Evolutionary conservation across 2,113 vertebrate species (phyloP).

Genomic region (Oreocharis arfaki): DNA sequence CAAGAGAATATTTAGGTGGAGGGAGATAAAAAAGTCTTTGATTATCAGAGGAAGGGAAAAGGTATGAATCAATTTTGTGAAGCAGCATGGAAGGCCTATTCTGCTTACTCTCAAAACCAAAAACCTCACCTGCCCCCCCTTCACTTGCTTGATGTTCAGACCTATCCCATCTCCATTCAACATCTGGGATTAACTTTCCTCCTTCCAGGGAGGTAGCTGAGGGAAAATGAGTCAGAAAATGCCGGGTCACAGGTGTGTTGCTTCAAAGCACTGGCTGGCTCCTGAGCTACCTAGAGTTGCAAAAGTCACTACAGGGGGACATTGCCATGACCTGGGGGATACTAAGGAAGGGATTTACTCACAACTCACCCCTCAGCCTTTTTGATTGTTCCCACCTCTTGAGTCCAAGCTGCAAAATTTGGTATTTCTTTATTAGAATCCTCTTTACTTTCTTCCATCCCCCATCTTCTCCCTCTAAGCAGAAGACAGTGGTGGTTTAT

Average conservation of each 20-base stretch:
- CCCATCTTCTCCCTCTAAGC: background rate
- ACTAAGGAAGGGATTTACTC: background rate
- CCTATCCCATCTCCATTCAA: too few relatives aligned
- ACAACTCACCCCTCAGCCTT: background rate
- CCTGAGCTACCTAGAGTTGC: background rate
- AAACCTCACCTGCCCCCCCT: background rate
- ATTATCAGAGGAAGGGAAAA: background rate
- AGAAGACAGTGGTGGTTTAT: background rate
- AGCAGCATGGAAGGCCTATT: background rate
- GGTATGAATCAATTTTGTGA: background rate
- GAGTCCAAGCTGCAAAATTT: background rate
- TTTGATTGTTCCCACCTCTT: background rate
- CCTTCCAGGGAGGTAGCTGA: background rate
- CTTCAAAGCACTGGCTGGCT: accelerated
- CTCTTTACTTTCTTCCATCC: background rate
- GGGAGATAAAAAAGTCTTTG: background rate
- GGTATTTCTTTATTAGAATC: background rate
- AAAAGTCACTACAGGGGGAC: background rate
- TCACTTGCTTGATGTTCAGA: background rate
- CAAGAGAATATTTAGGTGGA: background rate
- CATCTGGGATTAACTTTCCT: background rate
- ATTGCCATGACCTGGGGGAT: background rate
- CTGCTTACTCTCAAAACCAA: background rate
- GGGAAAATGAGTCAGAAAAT: background rate
- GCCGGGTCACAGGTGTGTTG: background rate